Evolutionary conservation across 2,113 vertebrate species (phyloP).

Genomic region (Hemiscyllium ocellatum): DNA sequence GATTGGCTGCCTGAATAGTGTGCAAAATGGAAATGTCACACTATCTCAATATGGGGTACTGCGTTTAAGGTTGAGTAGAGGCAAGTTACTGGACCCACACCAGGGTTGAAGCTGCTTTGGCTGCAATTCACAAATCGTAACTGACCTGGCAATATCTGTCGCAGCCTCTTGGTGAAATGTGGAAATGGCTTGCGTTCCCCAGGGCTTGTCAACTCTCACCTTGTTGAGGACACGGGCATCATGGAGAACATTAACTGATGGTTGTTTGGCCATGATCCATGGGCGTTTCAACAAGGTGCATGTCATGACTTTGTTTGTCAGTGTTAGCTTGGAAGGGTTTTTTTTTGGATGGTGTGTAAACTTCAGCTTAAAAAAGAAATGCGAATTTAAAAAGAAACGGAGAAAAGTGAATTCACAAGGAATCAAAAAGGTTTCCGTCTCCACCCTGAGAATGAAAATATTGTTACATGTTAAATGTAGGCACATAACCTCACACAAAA

Average conservation of each 20-base stretch:
- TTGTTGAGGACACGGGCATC: neutral
- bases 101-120: neutral
- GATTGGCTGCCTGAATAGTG: neutral
- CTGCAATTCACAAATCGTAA: neutral
- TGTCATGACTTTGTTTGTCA: neutral
- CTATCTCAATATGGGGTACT: constrained; percentile 11
- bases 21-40: constrained; percentile 27
- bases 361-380: neutral
- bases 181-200: neutral
- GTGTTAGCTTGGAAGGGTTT: neutral
- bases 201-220: neutral
- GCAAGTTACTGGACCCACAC: neutral
- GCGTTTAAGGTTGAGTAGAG: neutral
- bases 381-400: neutral
- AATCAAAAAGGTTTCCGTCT: neutral
- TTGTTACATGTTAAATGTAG: neutral
- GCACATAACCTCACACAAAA: neutral
- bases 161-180: neutral
- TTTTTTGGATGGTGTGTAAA: neutral
- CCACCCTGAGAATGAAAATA: neutral
- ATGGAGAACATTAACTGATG: neutral
- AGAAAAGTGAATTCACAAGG: neutral
- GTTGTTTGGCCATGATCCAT: neutral
- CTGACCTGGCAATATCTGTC: neutral
- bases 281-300: neutral